These are phyloP conservation scores for Platycercus adscitus DNA, from an alignment of 2,113 vertebrate species.

Conservation along the genomic window DNA sequence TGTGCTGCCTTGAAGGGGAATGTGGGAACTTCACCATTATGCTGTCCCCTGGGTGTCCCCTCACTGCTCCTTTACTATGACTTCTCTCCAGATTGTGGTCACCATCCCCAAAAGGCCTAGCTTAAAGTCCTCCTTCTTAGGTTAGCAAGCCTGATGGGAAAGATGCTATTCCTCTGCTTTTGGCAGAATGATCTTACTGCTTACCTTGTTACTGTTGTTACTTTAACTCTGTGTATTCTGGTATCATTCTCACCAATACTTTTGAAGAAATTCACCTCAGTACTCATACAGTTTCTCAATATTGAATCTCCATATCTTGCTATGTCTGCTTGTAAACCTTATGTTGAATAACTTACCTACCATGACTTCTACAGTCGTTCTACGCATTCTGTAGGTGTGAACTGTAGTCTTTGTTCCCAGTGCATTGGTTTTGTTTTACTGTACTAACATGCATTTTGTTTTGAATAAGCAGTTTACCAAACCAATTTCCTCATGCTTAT, in stretches of 20 bases:
- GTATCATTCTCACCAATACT: not conserved
- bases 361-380: not conserved
- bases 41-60: not conserved
- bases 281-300: not conserved
- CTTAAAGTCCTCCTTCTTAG: not conserved
- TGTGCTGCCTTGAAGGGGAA: not conserved
- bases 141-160: not conserved
- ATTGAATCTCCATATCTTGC: not conserved
- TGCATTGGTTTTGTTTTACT: not conserved
- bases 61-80: not conserved
- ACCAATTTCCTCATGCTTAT: not conserved
- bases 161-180: not conserved
- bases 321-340: not conserved
- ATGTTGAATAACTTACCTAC: not conserved
- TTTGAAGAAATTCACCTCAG: not conserved
- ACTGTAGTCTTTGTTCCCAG: not conserved
- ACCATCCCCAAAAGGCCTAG: not conserved
- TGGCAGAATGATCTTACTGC: not conserved
- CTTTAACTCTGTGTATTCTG: not conserved
- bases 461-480: not conserved
- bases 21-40: not conserved
- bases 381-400: not conserved
- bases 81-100: not conserved
- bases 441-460: not conserved
- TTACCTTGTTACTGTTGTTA: not conserved